Percentiles rank a stretch among this genome's conserved stretches.
phyloP scores from a whole-genome alignment of 92 coral and sea anemone genomes.

The Phenganax stokvisi region DNA sequence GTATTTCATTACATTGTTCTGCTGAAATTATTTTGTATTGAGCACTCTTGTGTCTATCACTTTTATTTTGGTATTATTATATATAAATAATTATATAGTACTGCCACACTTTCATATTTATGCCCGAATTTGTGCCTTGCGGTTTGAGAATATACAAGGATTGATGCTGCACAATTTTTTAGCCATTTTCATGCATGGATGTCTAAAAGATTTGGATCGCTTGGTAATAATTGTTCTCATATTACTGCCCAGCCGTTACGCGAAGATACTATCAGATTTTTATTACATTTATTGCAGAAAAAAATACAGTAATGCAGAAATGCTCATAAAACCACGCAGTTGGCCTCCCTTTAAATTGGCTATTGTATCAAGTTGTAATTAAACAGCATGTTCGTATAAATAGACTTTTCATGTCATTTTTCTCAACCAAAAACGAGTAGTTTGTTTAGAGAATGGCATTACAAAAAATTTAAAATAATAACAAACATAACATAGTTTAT shows the following conservation, averaged over 20 bases:
- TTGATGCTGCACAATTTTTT: conserved; percentile 4
- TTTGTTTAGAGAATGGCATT: not conserved
- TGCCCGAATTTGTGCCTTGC: not conserved
- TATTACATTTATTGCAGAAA: not conserved
- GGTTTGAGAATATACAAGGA: not conserved
- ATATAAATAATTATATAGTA: not conserved
- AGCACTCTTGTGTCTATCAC: too few relatives aligned
- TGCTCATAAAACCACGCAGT: not conserved
- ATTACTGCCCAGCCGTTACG: conserved; percentile 29
- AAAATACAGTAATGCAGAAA: not conserved
- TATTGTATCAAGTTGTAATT: not conserved
- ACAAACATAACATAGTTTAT: not conserved
- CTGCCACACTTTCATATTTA: not conserved
- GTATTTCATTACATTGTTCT: too few relatives aligned
- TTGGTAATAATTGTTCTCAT: conserved; percentile 1
- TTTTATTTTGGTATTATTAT: too few relatives aligned
- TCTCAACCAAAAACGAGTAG: not conserved
- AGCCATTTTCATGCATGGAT: not conserved
- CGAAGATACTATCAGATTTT: conserved; percentile 26
- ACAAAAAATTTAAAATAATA: not conserved
- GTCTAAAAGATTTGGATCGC: not conserved
- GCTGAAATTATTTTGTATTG: too few relatives aligned
- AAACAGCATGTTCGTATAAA: not conserved
- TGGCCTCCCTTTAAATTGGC: conserved; percentile 3
- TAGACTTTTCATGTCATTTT: not conserved